A percentile compares a stretch with the other conserved stretches of the same genome.
Conservation (phyloP, 2,113 vertebrate species). For the Laterallus jamaicensis region DNA sequence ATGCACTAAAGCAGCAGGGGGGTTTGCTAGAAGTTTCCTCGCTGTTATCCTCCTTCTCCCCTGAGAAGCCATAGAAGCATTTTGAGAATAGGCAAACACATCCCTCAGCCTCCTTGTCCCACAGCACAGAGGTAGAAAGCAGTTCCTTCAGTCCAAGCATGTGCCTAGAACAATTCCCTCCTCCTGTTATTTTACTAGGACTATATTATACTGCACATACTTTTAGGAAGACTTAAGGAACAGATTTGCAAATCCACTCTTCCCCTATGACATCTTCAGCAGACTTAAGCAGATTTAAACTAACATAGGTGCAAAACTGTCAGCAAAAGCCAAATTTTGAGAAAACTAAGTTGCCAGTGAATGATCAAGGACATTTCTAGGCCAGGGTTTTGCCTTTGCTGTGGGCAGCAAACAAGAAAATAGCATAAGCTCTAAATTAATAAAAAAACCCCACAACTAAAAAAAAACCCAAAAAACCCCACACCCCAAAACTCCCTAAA, state of each 20-base stretch:
- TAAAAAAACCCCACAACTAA: too few relatives aligned
- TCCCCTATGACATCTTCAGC: not conserved
- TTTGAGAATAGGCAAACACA: not conserved
- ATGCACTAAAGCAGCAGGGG: fast-evolving
- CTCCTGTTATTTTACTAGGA: not conserved
- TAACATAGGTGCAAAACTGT: not conserved
- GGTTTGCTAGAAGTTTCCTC: not conserved
- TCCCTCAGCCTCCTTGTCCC: not conserved
- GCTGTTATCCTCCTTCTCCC: not conserved
- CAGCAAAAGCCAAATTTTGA: not conserved
- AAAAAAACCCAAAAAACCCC: too few relatives aligned
- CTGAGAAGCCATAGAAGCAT: not conserved
- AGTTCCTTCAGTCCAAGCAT: fast-evolving
- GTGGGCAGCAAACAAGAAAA: not conserved
- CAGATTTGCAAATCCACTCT: not conserved
- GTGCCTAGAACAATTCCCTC: not conserved
- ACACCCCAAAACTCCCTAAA: too few relatives aligned
- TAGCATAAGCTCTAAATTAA: not conserved
- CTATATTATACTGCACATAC: not conserved
- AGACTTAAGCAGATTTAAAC: not conserved
- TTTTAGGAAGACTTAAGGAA: not conserved
- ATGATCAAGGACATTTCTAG: not conserved
- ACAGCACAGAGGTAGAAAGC: fast-evolving
- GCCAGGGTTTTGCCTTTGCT: not conserved
- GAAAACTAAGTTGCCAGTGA: not conserved